phyloP scores from a whole-genome alignment of 92 coral and sea anemone species.

The Pocillopora grandis region DNA sequence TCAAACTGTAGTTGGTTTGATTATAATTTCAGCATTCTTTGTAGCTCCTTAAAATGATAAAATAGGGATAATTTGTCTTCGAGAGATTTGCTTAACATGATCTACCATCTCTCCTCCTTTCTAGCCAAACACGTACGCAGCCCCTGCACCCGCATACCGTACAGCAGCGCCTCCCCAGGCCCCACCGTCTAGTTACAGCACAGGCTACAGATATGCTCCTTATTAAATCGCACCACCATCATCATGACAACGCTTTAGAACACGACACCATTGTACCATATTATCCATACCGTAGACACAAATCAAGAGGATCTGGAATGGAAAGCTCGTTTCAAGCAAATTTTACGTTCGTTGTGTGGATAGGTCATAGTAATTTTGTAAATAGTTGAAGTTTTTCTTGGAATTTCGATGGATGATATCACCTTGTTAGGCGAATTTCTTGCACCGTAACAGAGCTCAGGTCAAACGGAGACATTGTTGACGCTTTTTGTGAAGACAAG shows the following conservation, averaged over 20 bases:
- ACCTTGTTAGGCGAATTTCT: background rate
- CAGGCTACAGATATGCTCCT: conserved; percentile 89
- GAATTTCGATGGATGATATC: background rate
- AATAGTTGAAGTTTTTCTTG: conserved; percentile 19
- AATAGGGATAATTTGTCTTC: background rate
- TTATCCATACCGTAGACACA: conserved; percentile 20
- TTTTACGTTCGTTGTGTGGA: background rate
- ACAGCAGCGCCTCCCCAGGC: conserved; percentile 78
- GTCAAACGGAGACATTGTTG: background rate
- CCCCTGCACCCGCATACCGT: conserved; percentile 74
- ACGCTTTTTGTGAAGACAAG: background rate
- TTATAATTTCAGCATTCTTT: background rate
- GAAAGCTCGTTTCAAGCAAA: background rate
- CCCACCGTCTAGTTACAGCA: conserved; percentile 75
- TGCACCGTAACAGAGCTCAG: background rate
- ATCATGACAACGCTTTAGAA: background rate
- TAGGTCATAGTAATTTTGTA: conserved; percentile 18
- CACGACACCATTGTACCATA: conserved; percentile 19
- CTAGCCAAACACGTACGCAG: conserved; percentile 70
- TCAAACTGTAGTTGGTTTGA: background rate
- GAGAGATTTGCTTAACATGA: background rate
- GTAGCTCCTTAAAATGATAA: background rate
- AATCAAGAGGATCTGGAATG: background rate
- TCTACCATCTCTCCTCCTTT: background rate
- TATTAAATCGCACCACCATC: conserved; percentile 41